These are phyloP conservation scores for Lasioglossum zephyrum DNA, from an alignment of 2,888 invertebrate species.

Conservation along the genomic window DNA sequence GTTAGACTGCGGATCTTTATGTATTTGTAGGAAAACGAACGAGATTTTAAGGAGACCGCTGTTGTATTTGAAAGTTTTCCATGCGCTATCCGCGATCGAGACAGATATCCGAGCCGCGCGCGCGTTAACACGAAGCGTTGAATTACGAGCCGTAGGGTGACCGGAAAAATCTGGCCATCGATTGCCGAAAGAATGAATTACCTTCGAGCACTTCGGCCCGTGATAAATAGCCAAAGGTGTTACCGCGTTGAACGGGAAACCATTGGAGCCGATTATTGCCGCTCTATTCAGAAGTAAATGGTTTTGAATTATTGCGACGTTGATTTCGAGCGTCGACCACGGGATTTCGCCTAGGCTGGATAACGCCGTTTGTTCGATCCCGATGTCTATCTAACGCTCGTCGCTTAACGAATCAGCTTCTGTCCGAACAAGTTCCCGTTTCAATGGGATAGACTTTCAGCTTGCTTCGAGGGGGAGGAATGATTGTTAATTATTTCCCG, in stretches of 20 bases:
- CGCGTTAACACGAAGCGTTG: slow-evolving; percentile 15
- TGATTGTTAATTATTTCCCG: slow-evolving; percentile 40
- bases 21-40: no score
- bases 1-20: no score
- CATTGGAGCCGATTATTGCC: slow-evolving; percentile 40
- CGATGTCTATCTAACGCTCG: background rate
- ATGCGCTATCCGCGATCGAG: background rate
- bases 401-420: background rate
- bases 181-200: slow-evolving; percentile 40
- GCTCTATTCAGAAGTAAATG: slow-evolving; percentile 42
- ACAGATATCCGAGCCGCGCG: background rate
- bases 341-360: background rate
- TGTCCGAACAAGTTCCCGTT: background rate
- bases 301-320: slow-evolving; percentile 35
- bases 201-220: slow-evolving; percentile 3
- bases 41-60: no score
- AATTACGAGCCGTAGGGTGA: slow-evolving; percentile 12
- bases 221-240: slow-evolving; percentile 38
- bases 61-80: background rate
- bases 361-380: background rate
- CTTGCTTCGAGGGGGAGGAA: background rate
- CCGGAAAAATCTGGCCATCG: slow-evolving; percentile 27
- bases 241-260: slow-evolving; percentile 19
- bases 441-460: background rate
- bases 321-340: slow-evolving; percentile 21